Base-by-base conservation (phyloP, 2,113 vertebrate genomes). In the Chinchilla lanigera region DNA sequence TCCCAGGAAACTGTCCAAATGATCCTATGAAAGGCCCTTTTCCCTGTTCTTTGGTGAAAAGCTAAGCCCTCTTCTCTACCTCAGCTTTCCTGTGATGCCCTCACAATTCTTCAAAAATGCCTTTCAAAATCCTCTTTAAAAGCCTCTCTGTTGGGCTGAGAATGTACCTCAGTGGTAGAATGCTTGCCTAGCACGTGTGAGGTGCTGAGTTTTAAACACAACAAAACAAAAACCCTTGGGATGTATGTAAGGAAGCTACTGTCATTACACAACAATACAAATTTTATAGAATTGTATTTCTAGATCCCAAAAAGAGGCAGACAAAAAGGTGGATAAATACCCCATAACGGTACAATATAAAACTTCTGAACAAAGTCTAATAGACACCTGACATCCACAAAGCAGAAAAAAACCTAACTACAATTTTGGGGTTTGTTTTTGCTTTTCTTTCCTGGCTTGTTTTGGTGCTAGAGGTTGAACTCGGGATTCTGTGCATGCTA, bases 41-140 rank as follows among this genome's bases (percentile, higher is more conserved):
- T 26, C 41, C 41, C 54, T 52, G 26, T 33, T 80, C 14, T 90
- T 63, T 80, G 22, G 22, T 80, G 33, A 52, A 90, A 47, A 14
- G 73, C 30, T 58, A 80, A 63, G 24, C 4, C 2, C 20, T 20
- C 22, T 78, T 90, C 24, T 80, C 75, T 90, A 63, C 10, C 22
- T 65, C 60, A 54, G 50, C 33, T 44, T 65, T 38, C 60, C 13
- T 78, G 26, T 63, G 44, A 80, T 52, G 24, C 28, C 9, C 33
- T 80, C 73, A 80, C 1, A 60, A 35, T 71, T 33, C 58, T 71
- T 41, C 67, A 95, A 41, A 58, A 89, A 90, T 38, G 85, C 44
- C 61, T 71, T 69, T 90, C 41, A 96, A 90, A 81, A 90, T 73
- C 50, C 78, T 93, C 86, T 93, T 89, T 11, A 54, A 81, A 81